Conservation (phyloP, 2,113 vertebrate species). For the Malurus melanocephalus region DNA sequence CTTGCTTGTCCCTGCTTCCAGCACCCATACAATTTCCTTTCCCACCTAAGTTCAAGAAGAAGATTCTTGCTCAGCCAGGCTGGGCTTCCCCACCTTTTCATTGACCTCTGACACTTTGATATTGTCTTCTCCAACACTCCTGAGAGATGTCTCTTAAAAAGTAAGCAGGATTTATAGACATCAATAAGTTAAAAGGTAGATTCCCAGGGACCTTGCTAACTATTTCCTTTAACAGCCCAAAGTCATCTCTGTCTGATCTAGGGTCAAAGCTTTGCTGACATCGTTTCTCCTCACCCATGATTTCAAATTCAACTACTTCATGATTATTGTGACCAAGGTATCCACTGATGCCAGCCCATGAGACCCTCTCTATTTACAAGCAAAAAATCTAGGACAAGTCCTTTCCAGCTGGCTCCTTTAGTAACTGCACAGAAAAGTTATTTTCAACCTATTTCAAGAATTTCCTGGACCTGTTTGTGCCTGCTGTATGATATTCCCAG, state of each 20-base stretch:
- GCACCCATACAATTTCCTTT: background rate
- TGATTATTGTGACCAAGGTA: background rate
- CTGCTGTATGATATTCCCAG: background rate
- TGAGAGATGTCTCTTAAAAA: background rate
- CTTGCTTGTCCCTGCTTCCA: background rate
- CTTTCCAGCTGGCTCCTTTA: background rate
- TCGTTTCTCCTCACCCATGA: background rate
- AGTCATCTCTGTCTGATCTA: background rate
- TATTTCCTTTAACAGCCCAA: background rate
- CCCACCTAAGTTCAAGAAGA: background rate
- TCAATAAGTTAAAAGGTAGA: background rate
- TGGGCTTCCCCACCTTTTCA: background rate
- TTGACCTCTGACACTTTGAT: background rate
- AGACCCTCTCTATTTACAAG: background rate
- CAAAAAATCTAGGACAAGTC: background rate
- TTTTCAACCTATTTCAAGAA: background rate
- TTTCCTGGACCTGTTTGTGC: background rate
- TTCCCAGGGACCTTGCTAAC: background rate
- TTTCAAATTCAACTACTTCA: background rate
- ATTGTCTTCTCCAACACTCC: background rate
- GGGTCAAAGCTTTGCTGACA: fast-evolving
- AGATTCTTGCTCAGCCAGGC: background rate
- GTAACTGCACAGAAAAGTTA: background rate
- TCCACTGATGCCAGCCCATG: fast-evolving
- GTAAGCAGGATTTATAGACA: background rate